Conservation (phyloP, 1,140 invertebrate genomes). For the Camponotus pennsylvanicus region DNA sequence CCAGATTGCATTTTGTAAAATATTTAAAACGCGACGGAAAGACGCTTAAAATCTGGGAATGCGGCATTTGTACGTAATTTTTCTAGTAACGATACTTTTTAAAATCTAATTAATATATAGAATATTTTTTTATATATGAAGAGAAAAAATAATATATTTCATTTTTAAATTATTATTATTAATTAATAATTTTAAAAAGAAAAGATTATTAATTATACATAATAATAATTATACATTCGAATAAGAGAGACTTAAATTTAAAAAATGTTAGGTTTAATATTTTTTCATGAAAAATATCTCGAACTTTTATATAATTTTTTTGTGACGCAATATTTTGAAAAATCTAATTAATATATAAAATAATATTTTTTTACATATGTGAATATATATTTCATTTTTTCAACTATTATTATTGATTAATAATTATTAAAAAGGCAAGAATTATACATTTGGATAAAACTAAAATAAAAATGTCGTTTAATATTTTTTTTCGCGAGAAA, state of each 20-base stretch:
- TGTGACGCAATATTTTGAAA: neutral
- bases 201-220: neutral
- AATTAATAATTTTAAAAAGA: neutral
- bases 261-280: too few relatives aligned
- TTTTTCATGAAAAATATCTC: too few relatives aligned
- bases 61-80: conserved; percentile 88
- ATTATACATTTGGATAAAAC: neutral
- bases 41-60: conserved; percentile 89
- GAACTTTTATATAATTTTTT: too few relatives aligned
- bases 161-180: neutral
- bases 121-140: conserved; percentile 8
- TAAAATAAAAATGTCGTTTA: neutral
- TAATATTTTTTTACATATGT: neutral
- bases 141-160: neutral
- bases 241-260: neutral
- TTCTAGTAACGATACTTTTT: neutral
- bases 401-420: neutral
- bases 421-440: neutral
- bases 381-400: neutral
- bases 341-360: neutral
- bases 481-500: conserved; percentile 1
- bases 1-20: conserved; percentile 88
- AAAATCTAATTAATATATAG: neutral
- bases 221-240: neutral
- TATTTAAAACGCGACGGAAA: conserved; percentile 89